Evolutionary conservation across 2,113 vertebrate species (phyloP).

Genomic region (Stigmatopora nigra): DNA sequence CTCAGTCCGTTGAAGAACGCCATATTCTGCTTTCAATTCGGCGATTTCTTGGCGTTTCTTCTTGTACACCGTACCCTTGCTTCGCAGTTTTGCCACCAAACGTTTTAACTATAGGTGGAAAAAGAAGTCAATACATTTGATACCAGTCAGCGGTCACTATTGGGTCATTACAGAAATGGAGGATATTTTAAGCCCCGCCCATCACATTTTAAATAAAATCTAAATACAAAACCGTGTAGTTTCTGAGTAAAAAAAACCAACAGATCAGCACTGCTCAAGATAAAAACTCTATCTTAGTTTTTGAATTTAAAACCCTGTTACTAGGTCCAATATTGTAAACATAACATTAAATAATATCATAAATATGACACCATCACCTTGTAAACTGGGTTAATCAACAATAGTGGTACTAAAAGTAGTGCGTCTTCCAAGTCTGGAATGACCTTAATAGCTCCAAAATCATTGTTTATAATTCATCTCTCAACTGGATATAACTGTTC

Average conservation of each 20-base stretch:
- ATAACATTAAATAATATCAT: no score
- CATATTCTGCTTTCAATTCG: conserved; percentile 80
- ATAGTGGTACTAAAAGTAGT: no score
- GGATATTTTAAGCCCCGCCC: no score
- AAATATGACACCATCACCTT: no score
- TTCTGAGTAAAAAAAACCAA: no score
- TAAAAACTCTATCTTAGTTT: no score
- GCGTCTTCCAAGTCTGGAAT: no score
- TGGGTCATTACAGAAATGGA: not conserved
- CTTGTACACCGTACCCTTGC: conserved; percentile 83
- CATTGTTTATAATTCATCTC: not conserved
- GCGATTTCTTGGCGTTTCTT: conserved; percentile 84
- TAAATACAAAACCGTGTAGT: no score
- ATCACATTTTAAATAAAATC: no score
- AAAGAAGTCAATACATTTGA: not conserved
- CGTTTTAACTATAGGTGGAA: conserved; percentile 78
- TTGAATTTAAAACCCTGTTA: not conserved
- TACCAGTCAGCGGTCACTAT: not conserved
- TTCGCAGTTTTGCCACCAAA: conserved; percentile 82
- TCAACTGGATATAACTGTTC: conserved; percentile 14
- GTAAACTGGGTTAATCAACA: no score
- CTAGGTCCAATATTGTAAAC: not conserved
- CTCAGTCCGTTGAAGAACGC: conserved; percentile 88
- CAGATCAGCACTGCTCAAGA: no score
- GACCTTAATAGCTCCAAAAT: not conserved